These are phyloP conservation scores for Athene noctua DNA, from an alignment of 2,113 vertebrate species.

Conservation along the genomic window DNA sequence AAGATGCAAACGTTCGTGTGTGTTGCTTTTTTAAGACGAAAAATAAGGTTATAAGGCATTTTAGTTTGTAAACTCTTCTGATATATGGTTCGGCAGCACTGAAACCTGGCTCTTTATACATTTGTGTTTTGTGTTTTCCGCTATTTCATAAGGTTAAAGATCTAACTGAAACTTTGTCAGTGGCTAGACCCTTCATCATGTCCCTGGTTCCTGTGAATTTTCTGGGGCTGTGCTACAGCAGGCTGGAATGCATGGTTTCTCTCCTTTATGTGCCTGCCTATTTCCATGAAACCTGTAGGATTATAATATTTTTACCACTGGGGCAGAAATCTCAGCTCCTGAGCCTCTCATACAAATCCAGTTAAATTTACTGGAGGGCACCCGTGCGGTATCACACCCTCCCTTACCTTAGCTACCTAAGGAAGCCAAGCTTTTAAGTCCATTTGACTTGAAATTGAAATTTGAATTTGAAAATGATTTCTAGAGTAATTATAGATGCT, in stretches of 20 bases:
- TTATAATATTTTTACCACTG: neutral
- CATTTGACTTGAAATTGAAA: neutral
- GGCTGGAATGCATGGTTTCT: neutral
- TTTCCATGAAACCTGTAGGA: neutral
- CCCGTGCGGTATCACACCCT: rapidly evolving
- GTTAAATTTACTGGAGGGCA: neutral
- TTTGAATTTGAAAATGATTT: neutral
- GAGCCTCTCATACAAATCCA: neutral
- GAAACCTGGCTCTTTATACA: neutral
- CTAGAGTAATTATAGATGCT: neutral
- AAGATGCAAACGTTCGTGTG: neutral
- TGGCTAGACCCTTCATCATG: neutral
- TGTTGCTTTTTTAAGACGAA: neutral
- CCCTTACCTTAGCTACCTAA: rapidly evolving
- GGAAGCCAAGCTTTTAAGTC: neutral
- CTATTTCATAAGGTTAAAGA: neutral
- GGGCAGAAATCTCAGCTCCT: neutral
- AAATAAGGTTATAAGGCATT: neutral
- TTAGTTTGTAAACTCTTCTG: neutral
- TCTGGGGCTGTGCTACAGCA: neutral
- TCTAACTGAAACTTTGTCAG: neutral
- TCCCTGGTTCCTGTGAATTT: neutral
- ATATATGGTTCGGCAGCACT: neutral
- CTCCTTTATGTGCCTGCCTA: neutral
- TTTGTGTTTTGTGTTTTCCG: neutral